phyloP scores from a whole-genome alignment of 2,888 invertebrate species.

The Tenthredo scrophulariae region DNA sequence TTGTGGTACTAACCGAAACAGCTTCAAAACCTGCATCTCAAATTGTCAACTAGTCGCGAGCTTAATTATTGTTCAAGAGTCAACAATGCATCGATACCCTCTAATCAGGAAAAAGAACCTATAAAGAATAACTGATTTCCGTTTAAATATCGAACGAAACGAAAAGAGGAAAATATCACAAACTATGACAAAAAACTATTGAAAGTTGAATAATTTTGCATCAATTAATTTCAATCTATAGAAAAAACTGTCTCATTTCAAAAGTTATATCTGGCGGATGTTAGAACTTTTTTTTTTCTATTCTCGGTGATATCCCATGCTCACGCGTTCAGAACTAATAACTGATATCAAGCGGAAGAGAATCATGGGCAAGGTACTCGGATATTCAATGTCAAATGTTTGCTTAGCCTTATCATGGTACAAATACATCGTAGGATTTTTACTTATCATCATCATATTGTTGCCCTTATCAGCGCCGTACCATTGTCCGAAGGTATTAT shows the following conservation, averaged over 20 bases:
- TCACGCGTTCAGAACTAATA: slow-evolving; percentile 13
- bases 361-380: slow-evolving; percentile 42
- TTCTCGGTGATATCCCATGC: not conserved
- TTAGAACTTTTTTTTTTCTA: not conserved
- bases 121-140: not conserved
- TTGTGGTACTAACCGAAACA: not conserved
- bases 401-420: slow-evolving; percentile 25
- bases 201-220: not conserved
- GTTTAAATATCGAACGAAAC: not conserved
- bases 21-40: slow-evolving; percentile 29
- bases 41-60: slow-evolving; percentile 6
- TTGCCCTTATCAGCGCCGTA: slow-evolving; percentile 32
- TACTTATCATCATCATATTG: slow-evolving; percentile 46
- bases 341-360: slow-evolving; percentile 32
- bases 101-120: not conserved
- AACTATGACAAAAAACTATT: not conserved
- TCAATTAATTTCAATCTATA: not conserved
- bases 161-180: not conserved
- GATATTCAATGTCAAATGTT: slow-evolving; percentile 50
- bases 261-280: not conserved
- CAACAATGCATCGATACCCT: not conserved
- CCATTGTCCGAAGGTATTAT: slow-evolving; percentile 41
- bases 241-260: not conserved
- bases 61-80: not conserved
- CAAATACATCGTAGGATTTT: slow-evolving; percentile 48